Base-by-base conservation (phyloP, 2,797 vertebrate species). In the Cirrhinus molitorella region DNA sequence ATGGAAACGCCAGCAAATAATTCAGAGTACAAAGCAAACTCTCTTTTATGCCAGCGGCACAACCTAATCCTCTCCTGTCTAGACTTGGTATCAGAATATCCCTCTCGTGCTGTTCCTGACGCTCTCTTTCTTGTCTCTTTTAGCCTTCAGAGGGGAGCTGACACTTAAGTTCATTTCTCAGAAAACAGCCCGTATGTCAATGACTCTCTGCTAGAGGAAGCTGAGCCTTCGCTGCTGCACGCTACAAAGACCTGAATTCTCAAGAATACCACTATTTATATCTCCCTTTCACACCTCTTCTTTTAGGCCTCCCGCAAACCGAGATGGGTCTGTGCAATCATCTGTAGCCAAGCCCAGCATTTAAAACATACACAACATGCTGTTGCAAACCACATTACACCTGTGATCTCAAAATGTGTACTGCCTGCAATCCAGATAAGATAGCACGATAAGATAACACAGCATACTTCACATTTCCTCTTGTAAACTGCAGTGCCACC, bases 261-360 rank as follows among this genome's bases (percentile, higher is more conserved):
- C 37, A 49, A 81, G 72, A 72, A 87, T 28, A 31, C 1, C 55
- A 19, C 63, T 88, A 83, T 86, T 87, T 85, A 81, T 87, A 86
- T 74, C 85, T 66, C n/a, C 78, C 47, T 75, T 84, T 87, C 70
- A 85, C 88, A 88, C 84, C 79, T 85, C 83, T 82, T 80, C 51
- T 70, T 87, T 57, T 25, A 65, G 16, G 70, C 81, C 75, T 85
- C 73, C 67, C 51, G 55, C 67, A 81, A 87, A 74, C 83, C 12
- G 45, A 51, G 63, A 68, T 74, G 14, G 77, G 21, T 5, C n/a
- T 21, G 11, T 71, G 85, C 55, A 59, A 65, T 77, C 65, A 76
- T 75, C 57, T 68, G 71, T 57, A 85, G 66, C 66, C n/a, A 59
- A 73, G 53, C 16, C 23, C 3, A 10, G 9, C 57, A 65, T 12